Evolutionary conservation across 2,888 invertebrate genomes (phyloP), one percentile per base, ranked within the genome.

Genomic region (Protonemura montana): DNA sequence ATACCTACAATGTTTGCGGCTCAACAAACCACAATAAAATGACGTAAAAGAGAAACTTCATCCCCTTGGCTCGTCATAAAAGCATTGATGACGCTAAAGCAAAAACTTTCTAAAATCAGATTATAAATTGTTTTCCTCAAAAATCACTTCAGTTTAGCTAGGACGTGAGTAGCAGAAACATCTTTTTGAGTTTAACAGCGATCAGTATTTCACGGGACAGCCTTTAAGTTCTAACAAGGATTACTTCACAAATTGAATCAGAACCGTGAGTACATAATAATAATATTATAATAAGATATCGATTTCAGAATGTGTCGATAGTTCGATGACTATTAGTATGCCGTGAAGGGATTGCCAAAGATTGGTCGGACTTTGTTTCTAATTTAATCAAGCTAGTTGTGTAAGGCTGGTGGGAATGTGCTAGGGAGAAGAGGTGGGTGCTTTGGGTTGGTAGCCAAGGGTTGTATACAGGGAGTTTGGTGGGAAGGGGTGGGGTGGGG

Each of bases 301-400:
- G 21, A 59, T 10, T 59, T 21, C 16, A 7, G 59, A 59, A 59
- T 2, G 21, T 59, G 6, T 30, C 81, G 28, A 81, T 81, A 81
- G 81, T 29, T 81, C 27, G 81, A 81, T 16, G 21, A 81, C 13
- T 21, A 59, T 59, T 59, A 59, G 59, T 25, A 28, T 59, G 7
- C 16, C 21, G 16, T 21, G 59, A 59, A 59, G 59, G 59, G 59
- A 80, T 59, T 59, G 59, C 59, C 21, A 59, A 59, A 59, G 59
- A 21, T n/a, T 59, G 59, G 59, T 27, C 28, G 29, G 84, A 84
- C 28, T 84, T 84, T 84, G 59, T 76, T 84, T 92, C 91, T 92
- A 92, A 92, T 92, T 92, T 92, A 92, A 92, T 92, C 92, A 92
- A 91, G 91, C 91, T 91, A 92, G 91, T 91, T 91, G 91, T 85